Conservation (phyloP, 2,888 invertebrate species). For the Caradrina clavipalpis region DNA sequence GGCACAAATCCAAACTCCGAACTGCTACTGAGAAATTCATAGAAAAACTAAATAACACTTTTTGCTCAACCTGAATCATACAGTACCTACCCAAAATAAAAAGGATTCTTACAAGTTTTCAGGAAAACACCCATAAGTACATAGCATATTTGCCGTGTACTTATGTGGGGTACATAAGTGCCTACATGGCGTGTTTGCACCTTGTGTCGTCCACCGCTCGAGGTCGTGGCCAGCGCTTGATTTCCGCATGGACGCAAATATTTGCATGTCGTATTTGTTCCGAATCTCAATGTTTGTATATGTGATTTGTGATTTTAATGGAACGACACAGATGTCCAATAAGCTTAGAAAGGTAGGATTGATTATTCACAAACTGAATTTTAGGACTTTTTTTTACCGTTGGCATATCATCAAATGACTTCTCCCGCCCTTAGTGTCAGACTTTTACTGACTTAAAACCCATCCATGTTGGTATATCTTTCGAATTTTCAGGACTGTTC, state of each 20-base stretch:
- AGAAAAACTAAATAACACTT: too few species aligned
- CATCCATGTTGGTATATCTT: too few species aligned
- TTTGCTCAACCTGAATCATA: too few species aligned
- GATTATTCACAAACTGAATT: slow-evolving; percentile 19
- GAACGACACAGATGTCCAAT: slow-evolving; percentile 12
- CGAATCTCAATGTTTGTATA: slow-evolving; percentile 32
- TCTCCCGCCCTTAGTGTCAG: too few species aligned
- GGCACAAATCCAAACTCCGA: too few species aligned
- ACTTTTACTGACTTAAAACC: too few species aligned
- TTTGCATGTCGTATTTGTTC: slow-evolving; percentile 27
- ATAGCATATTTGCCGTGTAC: not conserved
- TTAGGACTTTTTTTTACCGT: too few species aligned
- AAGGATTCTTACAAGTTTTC: not conserved
- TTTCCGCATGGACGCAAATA: slow-evolving; percentile 29
- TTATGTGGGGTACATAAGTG: not conserved
- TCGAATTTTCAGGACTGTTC: slow-evolving; percentile 4
- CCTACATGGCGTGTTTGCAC: slow-evolving; percentile 10
- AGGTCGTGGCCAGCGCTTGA: slow-evolving; percentile 21
- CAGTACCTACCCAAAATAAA: not conserved
- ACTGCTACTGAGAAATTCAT: too few species aligned
- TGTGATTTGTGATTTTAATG: slow-evolving; percentile 37
- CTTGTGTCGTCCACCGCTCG: slow-evolving; percentile 5
- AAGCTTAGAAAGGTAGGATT: slow-evolving; percentile 6
- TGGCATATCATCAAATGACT: too few species aligned
- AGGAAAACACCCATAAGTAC: not conserved